Evolutionary conservation across 1,140 invertebrate genomes (phyloP).

Genomic region (Phthorimaea operculella): DNA sequence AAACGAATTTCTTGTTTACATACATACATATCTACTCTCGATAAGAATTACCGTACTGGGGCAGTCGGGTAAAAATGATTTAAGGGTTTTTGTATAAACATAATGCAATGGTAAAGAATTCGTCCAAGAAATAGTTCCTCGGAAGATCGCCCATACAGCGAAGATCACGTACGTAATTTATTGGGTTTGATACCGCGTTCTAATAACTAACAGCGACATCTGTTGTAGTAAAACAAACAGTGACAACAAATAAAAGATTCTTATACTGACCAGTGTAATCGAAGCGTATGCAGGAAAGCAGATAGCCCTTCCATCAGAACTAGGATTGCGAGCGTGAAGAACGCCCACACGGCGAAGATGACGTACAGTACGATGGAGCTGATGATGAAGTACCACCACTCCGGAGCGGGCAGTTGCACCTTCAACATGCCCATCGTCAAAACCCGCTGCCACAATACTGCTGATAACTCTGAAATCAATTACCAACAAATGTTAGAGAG

Average conservation of each 20-base stretch:
- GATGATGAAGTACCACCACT: slow-evolving; percentile 13
- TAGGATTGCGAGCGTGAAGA: slow-evolving; percentile 87
- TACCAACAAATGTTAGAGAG: too few species aligned
- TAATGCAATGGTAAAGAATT: too few species aligned
- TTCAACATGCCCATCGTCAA: slow-evolving; percentile 73
- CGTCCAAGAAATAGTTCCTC: too few species aligned
- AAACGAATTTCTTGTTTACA: too few species aligned
- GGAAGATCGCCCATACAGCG: too few species aligned
- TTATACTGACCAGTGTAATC: slow-evolving; percentile 81
- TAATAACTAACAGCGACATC: too few species aligned
- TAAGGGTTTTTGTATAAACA: too few species aligned
- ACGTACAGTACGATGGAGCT: slow-evolving; percentile 76
- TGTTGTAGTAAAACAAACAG: not conserved
- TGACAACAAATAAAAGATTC: not conserved
- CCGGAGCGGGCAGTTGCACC: slow-evolving; percentile 47
- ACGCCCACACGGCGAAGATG: slow-evolving; percentile 84
- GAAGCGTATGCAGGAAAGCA: slow-evolving; percentile 92
- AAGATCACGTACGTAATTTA: too few species aligned
- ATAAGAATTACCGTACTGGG: too few species aligned
- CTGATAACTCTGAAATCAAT: slow-evolving; percentile 88
- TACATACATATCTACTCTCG: too few species aligned
- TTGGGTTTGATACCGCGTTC: too few species aligned
- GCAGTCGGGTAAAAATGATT: too few species aligned
- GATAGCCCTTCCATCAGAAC: slow-evolving; percentile 96
- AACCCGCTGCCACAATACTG: slow-evolving; percentile 93